A percentile compares a stretch with the other conserved stretches of the same genome.
These are phyloP conservation scores for Romanogobio albipinnatus DNA, from an alignment of 2,113 vertebrate genomes.

Conservation along the genomic window DNA sequence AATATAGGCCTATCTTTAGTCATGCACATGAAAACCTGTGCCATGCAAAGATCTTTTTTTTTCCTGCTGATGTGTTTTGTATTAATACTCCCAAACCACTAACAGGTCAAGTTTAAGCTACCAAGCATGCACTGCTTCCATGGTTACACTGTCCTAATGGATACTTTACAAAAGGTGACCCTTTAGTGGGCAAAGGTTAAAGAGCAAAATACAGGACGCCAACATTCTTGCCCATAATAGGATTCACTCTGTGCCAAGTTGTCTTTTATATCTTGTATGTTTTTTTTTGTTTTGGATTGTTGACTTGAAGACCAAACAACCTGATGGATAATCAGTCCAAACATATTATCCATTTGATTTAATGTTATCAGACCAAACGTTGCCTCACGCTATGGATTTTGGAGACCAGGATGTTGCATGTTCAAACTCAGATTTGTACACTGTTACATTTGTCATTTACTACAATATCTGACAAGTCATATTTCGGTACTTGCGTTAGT, in stretches of 20 bases:
- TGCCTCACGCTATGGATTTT: conserved; percentile 45
- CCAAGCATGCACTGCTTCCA: conserved; percentile 61
- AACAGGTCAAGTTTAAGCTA: conserved; percentile 42
- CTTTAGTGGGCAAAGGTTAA: conserved; percentile 27
- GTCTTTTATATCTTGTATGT: conserved; percentile 3
- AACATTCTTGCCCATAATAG: conserved; percentile 30
- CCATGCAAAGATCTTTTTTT: conserved; percentile 4
- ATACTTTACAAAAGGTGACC: conserved; percentile 39
- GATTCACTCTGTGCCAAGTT: conserved; percentile 30
- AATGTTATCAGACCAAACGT: conserved; percentile 64
- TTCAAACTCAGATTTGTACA: conserved; percentile 27
- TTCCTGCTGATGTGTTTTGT: conserved; percentile 49
- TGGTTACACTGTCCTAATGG: conserved; percentile 55
- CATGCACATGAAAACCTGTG: conserved; percentile 7
- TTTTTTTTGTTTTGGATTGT: not conserved
- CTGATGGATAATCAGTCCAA: conserved; percentile 28
- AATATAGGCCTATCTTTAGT: not conserved
- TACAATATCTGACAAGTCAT: not conserved
- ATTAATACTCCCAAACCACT: conserved; percentile 50
- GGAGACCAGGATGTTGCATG: conserved; percentile 26
- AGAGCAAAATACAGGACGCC: conserved; percentile 25
- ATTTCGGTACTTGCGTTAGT: conserved; percentile 24
- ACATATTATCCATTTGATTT: conserved; percentile 22
- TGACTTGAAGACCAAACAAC: conserved; percentile 51
- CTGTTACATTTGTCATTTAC: conserved; percentile 23